Evolutionary conservation across 2,113 vertebrate genomes (phyloP).

Genomic region (Heterocephalus glaber): DNA sequence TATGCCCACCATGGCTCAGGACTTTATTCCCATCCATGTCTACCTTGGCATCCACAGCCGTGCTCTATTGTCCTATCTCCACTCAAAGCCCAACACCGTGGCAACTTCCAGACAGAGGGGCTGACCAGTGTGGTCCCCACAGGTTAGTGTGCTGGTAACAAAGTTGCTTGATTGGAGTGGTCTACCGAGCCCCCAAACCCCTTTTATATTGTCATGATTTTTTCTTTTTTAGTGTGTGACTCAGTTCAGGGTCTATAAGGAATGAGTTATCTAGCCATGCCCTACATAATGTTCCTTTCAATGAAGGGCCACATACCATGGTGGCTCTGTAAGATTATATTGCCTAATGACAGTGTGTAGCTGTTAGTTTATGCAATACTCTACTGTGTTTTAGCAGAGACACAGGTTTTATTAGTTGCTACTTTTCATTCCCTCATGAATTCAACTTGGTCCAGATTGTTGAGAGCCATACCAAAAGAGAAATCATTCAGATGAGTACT

Average conservation of each 20-base stretch:
- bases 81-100: background rate
- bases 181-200: background rate
- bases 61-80: background rate
- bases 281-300: background rate
- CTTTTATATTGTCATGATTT: background rate
- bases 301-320: background rate
- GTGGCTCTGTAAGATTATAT: background rate
- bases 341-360: background rate
- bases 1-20: too few relatives aligned
- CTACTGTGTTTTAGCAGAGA: background rate
- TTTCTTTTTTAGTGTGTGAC: background rate
- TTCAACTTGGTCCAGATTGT: background rate
- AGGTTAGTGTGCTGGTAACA: background rate
- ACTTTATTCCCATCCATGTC: background rate
- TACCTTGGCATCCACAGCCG: background rate
- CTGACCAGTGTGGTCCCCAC: background rate
- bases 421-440: background rate
- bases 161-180: background rate
- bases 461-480: background rate
- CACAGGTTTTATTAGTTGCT: background rate
- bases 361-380: background rate
- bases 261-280: background rate
- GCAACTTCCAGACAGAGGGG: background rate
- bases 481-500: conserved; percentile 26
- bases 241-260: background rate